Base-by-base conservation (phyloP, 1,140 invertebrate genomes). In the Megathymus violae region DNA sequence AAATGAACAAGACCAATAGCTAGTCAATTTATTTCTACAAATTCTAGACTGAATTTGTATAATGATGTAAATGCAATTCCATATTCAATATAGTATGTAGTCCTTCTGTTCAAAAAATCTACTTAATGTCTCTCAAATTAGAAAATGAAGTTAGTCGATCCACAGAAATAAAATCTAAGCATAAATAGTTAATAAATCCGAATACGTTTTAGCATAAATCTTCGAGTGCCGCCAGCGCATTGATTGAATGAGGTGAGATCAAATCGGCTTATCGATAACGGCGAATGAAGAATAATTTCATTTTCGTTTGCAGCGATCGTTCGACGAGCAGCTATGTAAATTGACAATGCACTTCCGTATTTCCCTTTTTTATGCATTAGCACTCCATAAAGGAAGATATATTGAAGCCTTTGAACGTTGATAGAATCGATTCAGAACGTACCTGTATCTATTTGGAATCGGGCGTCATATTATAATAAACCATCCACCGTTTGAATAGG, bases 221-320 rank as follows among this genome's bases (percentile, higher is more conserved):
- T 51, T 51, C 22, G 47, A 36, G 10, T 36, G 31, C 36, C 27
- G 14, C 11, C 22, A 14, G 1, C 52, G 52, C 69, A 44, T 71
- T 80, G 78, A 80, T 80, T 80, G 74, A 74, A 80, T 74, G 76
- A 80, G 71, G 76, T 80, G 78, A 78, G 78, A 67, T 68, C 65
- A 74, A 80, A 80, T 80, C 78, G 71, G 78, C 78, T 80, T 80
- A 80, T 74, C 68, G 54, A 40, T 67, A 63, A 69, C 73, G 70
- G 72, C 64, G 71, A 68, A 68, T 65, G 66, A 64, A 63, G 70
- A 69, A 76, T 80, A 80, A 77, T 77, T 77, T 77, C 72, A 76
- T 80, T 74, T 69, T 51, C 59, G 60, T 52, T 52, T 52, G 48
- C 60, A 62, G 38, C 14, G 16, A 38, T 10, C 47, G 46, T 31